Percentiles rank a stretch among this genome's conserved stretches.
Evolutionary conservation across 2,797 vertebrate species (phyloP).

Genomic region (Poliocrania exsul): DNA sequence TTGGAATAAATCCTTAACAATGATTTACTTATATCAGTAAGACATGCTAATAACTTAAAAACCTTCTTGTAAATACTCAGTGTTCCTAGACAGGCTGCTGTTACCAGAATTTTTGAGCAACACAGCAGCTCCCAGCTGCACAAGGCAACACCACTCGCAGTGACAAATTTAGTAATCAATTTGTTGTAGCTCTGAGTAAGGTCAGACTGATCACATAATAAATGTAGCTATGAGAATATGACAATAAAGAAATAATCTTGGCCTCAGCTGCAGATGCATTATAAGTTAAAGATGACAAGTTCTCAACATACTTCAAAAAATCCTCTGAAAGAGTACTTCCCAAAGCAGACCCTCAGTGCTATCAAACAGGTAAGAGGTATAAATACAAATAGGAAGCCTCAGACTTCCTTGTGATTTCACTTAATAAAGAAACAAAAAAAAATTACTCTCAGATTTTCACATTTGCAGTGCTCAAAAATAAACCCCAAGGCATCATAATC

Average conservation of each 20-base stretch:
- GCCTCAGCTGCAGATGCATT: not conserved
- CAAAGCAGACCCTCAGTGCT: not conserved
- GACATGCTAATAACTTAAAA: not conserved
- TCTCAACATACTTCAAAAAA: not conserved
- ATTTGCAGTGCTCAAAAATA: not conserved
- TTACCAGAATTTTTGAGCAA: not conserved
- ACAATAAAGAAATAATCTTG: not conserved
- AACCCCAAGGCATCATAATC: not conserved
- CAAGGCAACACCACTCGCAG: not conserved
- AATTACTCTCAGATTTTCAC: not conserved
- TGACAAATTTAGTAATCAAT: not conserved
- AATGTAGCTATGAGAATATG: not conserved
- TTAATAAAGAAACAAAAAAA: not conserved
- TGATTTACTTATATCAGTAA: not conserved
- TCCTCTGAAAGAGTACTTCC: not conserved
- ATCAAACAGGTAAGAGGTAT: not conserved
- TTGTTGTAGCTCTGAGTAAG: not conserved
- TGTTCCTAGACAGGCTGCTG: not conserved
- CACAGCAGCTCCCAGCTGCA: fast-evolving
- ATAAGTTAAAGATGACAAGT: not conserved
- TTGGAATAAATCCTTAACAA: not conserved
- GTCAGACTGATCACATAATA: not conserved
- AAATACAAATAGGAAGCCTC: not conserved
- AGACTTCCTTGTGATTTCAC: not conserved
- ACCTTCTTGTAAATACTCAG: not conserved